Conservation (phyloP, 2,888 invertebrate genomes). For the Nemurella pictetii region DNA sequence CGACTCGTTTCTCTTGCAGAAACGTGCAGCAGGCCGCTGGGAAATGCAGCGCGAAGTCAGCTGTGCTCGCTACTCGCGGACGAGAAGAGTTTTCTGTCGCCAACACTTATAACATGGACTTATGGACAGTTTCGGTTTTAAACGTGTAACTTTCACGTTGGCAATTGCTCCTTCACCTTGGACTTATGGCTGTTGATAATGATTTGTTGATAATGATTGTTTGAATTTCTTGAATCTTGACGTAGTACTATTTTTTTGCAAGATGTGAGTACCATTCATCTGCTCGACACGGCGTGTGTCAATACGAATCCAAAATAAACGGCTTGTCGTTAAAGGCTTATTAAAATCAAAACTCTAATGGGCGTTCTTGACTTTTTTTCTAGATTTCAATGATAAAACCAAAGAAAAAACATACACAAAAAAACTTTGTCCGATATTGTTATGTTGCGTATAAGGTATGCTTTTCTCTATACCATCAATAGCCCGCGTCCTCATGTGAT, state of each 20-base stretch:
- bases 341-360: not conserved
- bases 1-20: not conserved
- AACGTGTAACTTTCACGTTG: too few species aligned
- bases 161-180: too few species aligned
- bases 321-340: not conserved
- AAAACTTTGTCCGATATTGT: constrained; percentile 1
- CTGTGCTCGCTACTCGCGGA: constrained; percentile 4
- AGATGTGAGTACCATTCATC: not conserved
- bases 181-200: too few species aligned
- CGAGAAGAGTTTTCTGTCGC: not conserved
- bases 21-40: not conserved
- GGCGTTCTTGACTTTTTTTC: constrained; percentile 11
- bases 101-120: too few species aligned
- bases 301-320: not conserved
- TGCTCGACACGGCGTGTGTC: not conserved
- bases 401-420: constrained; percentile 10
- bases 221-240: too few species aligned
- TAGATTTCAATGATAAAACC: not conserved
- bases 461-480: not conserved
- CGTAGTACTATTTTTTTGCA: too few species aligned
- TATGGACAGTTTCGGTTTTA: too few species aligned
- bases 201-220: too few species aligned
- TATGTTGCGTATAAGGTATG: not conserved
- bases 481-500: not conserved
- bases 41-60: not conserved